A percentile compares a stretch with the other conserved stretches of the same genome.
phyloP scores from a whole-genome alignment of 2,888 invertebrate genomes.

The Plusia festucae region DNA sequence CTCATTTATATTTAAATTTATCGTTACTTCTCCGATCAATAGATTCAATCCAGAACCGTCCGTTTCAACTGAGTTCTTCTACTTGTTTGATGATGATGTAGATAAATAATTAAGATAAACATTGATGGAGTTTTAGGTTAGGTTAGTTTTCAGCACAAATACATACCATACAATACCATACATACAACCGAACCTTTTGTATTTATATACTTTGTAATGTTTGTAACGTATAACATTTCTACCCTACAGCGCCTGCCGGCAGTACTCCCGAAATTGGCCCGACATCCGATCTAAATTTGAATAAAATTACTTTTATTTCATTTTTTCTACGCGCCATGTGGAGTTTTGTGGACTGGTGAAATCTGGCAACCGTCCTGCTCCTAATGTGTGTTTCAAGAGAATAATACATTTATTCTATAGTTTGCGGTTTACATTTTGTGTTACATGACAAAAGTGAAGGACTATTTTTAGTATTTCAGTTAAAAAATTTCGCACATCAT shows the following conservation, averaged over 20 bases:
- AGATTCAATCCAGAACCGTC: too few species aligned
- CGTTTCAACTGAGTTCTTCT: too few species aligned
- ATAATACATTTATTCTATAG: conserved; percentile 26
- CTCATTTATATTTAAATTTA: too few species aligned
- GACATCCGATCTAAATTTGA: conserved; percentile 71
- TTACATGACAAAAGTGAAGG: neutral
- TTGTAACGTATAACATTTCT: conserved; percentile 35
- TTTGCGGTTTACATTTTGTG: neutral
- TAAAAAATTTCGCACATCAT: neutral
- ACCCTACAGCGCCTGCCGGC: conserved; percentile 45
- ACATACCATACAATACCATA: neutral
- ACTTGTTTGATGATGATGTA: too few species aligned
- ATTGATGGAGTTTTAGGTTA: too few species aligned
- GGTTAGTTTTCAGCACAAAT: too few species aligned
- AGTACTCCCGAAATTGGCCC: conserved; percentile 59
- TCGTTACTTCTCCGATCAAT: too few species aligned
- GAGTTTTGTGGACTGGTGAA: conserved; percentile 28
- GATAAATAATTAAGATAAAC: too few species aligned
- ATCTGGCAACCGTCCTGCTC: conserved; percentile 27
- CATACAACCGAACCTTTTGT: conserved; percentile 8
- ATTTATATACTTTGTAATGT: neutral
- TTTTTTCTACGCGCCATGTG: conserved; percentile 60
- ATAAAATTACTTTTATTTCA: conserved; percentile 69
- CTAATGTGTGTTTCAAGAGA: conserved; percentile 44
- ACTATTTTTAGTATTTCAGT: too few species aligned